These are phyloP conservation scores for Laterallus jamaicensis DNA, from an alignment of 2,113 vertebrate species.

Conservation along the genomic window DNA sequence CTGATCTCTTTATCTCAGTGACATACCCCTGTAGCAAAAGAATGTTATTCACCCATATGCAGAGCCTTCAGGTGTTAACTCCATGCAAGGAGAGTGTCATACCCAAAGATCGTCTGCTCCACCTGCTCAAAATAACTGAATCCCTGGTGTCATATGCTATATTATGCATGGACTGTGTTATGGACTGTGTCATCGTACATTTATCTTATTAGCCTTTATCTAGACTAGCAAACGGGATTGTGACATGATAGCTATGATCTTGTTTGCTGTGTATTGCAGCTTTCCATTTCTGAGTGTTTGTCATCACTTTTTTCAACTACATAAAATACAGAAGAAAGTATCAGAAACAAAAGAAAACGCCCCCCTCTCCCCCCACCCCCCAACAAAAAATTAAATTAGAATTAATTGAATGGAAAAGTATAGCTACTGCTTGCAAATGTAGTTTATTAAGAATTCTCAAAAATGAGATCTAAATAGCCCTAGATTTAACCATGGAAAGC, in stretches of 20 bases:
- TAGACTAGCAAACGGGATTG: background rate
- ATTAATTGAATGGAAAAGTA: background rate
- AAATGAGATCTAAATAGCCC: background rate
- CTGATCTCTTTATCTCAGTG: background rate
- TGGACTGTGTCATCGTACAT: background rate
- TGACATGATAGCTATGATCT: background rate
- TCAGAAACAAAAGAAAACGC: background rate
- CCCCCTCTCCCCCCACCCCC: too few species aligned
- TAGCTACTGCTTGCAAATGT: background rate
- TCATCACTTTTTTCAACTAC: background rate
- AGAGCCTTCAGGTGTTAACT: background rate
- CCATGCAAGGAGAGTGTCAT: fast-evolving
- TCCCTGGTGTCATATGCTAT: background rate
- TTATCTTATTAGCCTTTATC: background rate
- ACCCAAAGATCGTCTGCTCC: background rate
- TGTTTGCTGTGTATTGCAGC: background rate
- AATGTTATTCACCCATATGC: background rate
- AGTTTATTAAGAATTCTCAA: background rate
- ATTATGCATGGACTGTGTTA: background rate
- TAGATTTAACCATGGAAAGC: background rate
- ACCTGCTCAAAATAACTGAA: background rate
- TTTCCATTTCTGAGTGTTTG: background rate
- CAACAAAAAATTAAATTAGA: background rate
- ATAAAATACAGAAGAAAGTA: background rate
- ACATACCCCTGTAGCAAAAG: background rate